A percentile compares a stretch with the other conserved stretches of the same genome.
phyloP scores from a whole-genome alignment of 1,140 invertebrate genomes.

The Nephila pilipes region DNA sequence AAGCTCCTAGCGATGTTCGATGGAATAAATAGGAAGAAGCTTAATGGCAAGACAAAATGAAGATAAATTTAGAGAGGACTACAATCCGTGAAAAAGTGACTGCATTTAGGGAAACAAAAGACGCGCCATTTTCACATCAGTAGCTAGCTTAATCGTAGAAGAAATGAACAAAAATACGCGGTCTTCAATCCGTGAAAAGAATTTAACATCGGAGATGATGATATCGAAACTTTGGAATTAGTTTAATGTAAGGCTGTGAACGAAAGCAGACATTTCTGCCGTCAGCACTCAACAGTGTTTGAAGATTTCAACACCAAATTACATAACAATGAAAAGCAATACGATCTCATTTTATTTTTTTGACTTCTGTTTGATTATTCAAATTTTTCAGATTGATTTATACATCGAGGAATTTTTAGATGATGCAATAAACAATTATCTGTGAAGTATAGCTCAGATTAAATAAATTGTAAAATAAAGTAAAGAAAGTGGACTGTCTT shows the following conservation, averaged over 20 bases:
- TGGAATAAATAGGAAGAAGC: background rate
- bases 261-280: background rate
- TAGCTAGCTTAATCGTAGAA: background rate
- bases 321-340: background rate
- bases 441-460: too few species aligned
- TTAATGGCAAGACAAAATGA: conserved; percentile 16
- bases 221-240: background rate
- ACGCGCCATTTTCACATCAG: background rate
- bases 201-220: background rate
- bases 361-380: background rate
- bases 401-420: too few species aligned
- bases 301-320: conserved; percentile 20
- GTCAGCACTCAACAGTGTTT: background rate
- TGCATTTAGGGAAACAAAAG: background rate
- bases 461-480: too few species aligned
- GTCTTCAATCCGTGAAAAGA: background rate
- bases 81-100: background rate
- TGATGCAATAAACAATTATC: too few species aligned
- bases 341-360: background rate
- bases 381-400: background rate
- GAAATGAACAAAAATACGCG: conserved; percentile 34
- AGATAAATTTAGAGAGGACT: background rate
- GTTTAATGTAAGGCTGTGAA: background rate
- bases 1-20: background rate
- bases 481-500: too few species aligned